Base-by-base conservation (phyloP, 2,888 invertebrate genomes). In the Dendrolimus houi region DNA sequence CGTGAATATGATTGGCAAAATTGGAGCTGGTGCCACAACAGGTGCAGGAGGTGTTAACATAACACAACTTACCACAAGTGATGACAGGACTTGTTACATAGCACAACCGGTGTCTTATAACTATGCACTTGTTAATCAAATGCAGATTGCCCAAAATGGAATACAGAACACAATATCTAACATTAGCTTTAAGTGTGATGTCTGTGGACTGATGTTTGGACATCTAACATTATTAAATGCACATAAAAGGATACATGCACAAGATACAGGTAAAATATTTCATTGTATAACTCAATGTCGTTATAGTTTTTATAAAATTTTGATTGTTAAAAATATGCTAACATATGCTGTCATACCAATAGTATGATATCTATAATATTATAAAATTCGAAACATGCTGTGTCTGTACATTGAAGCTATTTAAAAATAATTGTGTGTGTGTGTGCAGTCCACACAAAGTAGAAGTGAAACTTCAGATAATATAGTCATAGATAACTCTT, bases 101-200 rank as follows among this genome's bases (percentile, higher is more conserved):
- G 94, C 95, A 40, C 95, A 95, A 71, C 95, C 95, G 7, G 93
- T 94, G 70, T 93, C 94, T 56, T 95, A 95, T 74, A 96, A 96
- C 77, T 96, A 96, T 89, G 96, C 96, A 3, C 88, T 96, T 66
- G 93, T 95, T 55, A 96, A 96, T 83, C 96, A 96, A 81, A 96
- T 96, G 95, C 95, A 96, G 70, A 92, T 96, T 60, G 94, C 95
- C 29, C 93, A 93, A 57, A 93, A 93, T 73, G 92, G 93, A 60
- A 81, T 92, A 57, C 93, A 94, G 75, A 95, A 94, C 71, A 93
- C 94, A 58, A 94, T 95, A 75, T 94, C 95, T 13, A 96, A 95
- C 75, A 96, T 96, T 41, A 96, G 96, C 68, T 96, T 96, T 79
- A 97, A 96, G 84, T 96, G 96, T 83, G 96, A 97, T 81, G 95